These are phyloP conservation scores for Pantherophis alleghaniensis DNA, from an alignment of 2,797 vertebrate genomes.

Conservation along the genomic window DNA sequence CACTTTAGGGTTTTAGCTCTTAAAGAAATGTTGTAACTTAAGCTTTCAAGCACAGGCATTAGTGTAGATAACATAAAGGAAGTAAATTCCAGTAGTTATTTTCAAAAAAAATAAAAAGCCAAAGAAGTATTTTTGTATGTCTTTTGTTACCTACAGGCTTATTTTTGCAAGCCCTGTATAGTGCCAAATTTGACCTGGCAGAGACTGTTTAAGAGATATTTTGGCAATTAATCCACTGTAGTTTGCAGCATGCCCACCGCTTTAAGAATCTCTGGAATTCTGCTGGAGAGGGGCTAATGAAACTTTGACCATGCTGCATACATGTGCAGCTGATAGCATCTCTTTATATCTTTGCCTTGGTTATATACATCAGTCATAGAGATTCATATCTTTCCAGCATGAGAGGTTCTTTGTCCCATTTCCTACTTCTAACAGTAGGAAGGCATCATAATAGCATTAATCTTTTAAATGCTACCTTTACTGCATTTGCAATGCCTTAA, in stretches of 20 bases:
- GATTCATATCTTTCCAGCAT: constrained; percentile 30
- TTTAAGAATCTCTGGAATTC: constrained; percentile 78
- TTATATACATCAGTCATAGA: constrained; percentile 51
- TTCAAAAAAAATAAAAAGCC: neutral
- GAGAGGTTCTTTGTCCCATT: constrained; percentile 32
- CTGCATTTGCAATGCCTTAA: neutral
- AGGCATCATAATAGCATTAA: neutral
- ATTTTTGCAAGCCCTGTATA: constrained; percentile 28
- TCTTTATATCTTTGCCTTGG: constrained; percentile 51
- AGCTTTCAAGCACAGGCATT: neutral
- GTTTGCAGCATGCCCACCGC: constrained; percentile 68
- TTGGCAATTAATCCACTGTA: constrained; percentile 73
- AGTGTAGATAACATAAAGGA: neutral
- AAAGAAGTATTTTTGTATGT: neutral
- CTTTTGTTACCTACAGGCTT: constrained; percentile 34
- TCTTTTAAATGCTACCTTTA: neutral
- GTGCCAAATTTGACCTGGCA: constrained; percentile 54
- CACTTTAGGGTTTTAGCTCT: constrained; percentile 22
- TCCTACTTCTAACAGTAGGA: constrained; percentile 12
- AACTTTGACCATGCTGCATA: constrained; percentile 67
- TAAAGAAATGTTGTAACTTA: constrained; percentile 36
- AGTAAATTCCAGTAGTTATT: constrained; percentile 33
- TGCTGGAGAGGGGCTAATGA: constrained; percentile 66
- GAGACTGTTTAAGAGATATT: constrained; percentile 66
- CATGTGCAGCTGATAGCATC: constrained; percentile 60